Conservation (phyloP, 2,888 invertebrate species). For the Mechanitis messenoides region DNA sequence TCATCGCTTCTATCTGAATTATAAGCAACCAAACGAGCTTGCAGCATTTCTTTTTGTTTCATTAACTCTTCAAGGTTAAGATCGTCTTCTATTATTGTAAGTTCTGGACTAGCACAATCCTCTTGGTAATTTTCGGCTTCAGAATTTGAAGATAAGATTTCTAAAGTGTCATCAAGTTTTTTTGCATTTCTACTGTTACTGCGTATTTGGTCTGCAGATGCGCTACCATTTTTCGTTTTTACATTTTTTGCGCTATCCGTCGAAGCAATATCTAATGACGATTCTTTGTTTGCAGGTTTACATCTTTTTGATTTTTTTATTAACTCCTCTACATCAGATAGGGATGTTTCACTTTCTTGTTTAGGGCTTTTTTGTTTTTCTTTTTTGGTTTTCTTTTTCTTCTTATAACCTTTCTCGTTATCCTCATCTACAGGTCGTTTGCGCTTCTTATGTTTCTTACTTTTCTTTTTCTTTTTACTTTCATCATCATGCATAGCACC, state of each 20-base stretch:
- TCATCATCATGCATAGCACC: slow-evolving; percentile 49
- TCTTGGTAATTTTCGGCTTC: slow-evolving; percentile 79
- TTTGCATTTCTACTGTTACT: slow-evolving; percentile 33
- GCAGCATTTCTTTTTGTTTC: slow-evolving; percentile 90
- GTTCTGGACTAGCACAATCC: slow-evolving; percentile 83
- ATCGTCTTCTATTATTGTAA: slow-evolving; percentile 88
- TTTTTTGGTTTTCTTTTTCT: slow-evolving; percentile 74
- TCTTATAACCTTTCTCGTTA: slow-evolving; percentile 73
- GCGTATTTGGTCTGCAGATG: slow-evolving; percentile 32
- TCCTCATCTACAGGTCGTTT: slow-evolving; percentile 77
- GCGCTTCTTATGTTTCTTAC: slow-evolving; percentile 81
- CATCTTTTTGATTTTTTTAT: slow-evolving; percentile 57
- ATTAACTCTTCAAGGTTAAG: slow-evolving; percentile 92
- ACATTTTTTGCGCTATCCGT: slow-evolving; percentile 30
- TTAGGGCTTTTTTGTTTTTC: slow-evolving; percentile 71
- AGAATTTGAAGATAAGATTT: slow-evolving; percentile 82
- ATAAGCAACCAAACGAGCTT: slow-evolving; percentile 86
- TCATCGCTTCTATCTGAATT: slow-evolving; percentile 81
- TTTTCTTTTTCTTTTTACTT: slow-evolving; percentile 70
- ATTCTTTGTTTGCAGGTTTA: slow-evolving; percentile 38
- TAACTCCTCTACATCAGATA: slow-evolving; percentile 60
- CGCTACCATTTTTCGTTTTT: slow-evolving; percentile 50
- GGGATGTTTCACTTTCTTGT: slow-evolving; percentile 60
- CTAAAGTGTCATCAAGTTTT: slow-evolving; percentile 59
- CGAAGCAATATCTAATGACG: slow-evolving; percentile 36